A percentile compares a stretch with the other conserved stretches of the same genome.
These are phyloP conservation scores for Orthosia incerta DNA, from an alignment of 2,888 invertebrate genomes.

Conservation along the genomic window DNA sequence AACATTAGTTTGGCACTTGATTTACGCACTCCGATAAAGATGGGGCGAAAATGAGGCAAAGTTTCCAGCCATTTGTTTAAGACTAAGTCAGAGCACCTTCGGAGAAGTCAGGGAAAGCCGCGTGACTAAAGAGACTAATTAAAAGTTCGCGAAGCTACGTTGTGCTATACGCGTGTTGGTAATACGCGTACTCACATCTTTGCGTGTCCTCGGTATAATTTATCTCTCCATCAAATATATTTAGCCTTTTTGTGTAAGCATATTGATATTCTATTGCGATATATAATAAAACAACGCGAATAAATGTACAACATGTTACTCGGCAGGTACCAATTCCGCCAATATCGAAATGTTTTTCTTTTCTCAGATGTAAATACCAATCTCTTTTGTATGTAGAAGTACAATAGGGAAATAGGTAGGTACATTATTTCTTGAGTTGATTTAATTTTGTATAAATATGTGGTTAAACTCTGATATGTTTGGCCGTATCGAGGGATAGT, in stretches of 20 bases:
- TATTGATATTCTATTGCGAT: slow-evolving; percentile 32
- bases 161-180: slow-evolving; percentile 21
- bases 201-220: slow-evolving; percentile 5
- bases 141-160: slow-evolving; percentile 67
- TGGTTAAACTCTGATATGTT: slow-evolving; percentile 26
- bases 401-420: slow-evolving; percentile 10
- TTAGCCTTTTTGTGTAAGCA: slow-evolving; percentile 12
- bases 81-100: slow-evolving; percentile 53
- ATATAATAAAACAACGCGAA: slow-evolving; percentile 26
- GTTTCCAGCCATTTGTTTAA: slow-evolving; percentile 65
- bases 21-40: slow-evolving; percentile 38
- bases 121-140: slow-evolving; percentile 73
- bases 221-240: slow-evolving; percentile 12
- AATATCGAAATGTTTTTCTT: slow-evolving; percentile 24
- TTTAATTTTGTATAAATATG: slow-evolving; percentile 13
- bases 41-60: slow-evolving; percentile 66
- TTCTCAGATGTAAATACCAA: slow-evolving; percentile 44
- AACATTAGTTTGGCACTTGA: slow-evolving; percentile 29
- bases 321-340: slow-evolving; percentile 19
- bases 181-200: slow-evolving; percentile 2
- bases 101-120: slow-evolving; percentile 65
- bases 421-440: slow-evolving; percentile 16
- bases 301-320: slow-evolving; percentile 24
- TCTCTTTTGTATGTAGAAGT: slow-evolving; percentile 16
- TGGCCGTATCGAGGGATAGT: slow-evolving; percentile 20